Evolutionary conservation across 2,888 invertebrate genomes (phyloP), one percentile per base, ranked within the genome.

Genomic region (Acleris cristana): DNA sequence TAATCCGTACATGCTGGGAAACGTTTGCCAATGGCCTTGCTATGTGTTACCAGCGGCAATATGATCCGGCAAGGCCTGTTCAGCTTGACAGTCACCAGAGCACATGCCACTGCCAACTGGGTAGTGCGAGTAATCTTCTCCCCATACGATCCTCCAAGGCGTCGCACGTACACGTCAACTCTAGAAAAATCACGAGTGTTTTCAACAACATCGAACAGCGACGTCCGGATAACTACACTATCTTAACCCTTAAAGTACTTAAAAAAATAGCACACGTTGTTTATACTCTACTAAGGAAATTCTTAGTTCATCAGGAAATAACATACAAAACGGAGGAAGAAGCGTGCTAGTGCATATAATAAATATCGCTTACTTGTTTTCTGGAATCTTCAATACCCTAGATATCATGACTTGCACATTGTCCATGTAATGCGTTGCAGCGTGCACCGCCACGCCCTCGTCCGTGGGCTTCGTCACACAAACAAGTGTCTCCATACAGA

Each of bases 401-500:
- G 56, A 57, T 45, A 57, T 57, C 56, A 93, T 89, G 14, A 85
- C 73, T 76, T 96, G 95, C 1, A 84, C 79, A 0, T 88, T 79
- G 74, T 95, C 94, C 75, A 95, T 91, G 89, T 93, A 94, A 74
- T 96, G 96, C 0, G 94, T 87, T 0, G 95, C 76, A 1, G 94
- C 85, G 76, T 92, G 93, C 2, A 96, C 93, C 66, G 95, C 94
- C 71, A 96, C 81, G 1, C 95, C 95, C 78, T 96, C 95, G 78
- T 96, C 96, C 5, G 87, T 89, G 0, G 96, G 96, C n/a, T 94
- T 81, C 19, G 94, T 94, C 0, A 95, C 88, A 75, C 94, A 94
- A 1, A 90, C 90, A 61, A 95, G 94, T 0, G 95, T 94, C 82
- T 97, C 96, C 95, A 96, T 95, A 14, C 94, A 93, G 73, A 94